Conservation (phyloP, 2,797 vertebrate species). For the Prionace glauca region DNA sequence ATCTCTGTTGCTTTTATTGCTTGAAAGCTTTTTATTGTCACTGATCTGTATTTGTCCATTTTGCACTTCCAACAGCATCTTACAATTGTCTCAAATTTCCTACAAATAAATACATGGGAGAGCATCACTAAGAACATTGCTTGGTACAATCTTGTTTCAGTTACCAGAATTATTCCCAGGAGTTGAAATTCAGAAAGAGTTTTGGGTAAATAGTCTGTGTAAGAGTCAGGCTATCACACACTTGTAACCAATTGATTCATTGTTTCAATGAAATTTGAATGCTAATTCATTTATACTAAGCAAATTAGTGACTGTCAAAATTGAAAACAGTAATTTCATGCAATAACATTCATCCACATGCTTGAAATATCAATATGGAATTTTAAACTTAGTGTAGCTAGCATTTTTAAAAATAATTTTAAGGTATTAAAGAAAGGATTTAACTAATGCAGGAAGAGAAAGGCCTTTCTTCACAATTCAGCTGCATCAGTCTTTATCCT, state of each 20-base stretch:
- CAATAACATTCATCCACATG: neutral
- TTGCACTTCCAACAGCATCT: neutral
- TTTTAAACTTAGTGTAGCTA: neutral
- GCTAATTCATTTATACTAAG: neutral
- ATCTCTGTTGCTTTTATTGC: neutral
- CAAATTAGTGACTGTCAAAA: neutral
- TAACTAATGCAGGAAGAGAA: neutral
- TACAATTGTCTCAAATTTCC: neutral
- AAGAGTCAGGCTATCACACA: neutral
- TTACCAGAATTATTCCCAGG: neutral
- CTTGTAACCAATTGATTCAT: neutral
- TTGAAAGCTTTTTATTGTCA: neutral
- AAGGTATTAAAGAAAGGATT: neutral
- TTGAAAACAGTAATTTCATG: neutral
- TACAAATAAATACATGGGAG: neutral
- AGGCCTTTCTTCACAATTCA: neutral
- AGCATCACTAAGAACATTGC: no score
- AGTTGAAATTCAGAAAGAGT: neutral
- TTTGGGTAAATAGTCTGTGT: neutral
- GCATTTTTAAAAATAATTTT: neutral
- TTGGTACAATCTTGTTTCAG: neutral
- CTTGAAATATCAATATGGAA: neutral
- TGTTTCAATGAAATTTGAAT: neutral
- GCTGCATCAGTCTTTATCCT: no score
- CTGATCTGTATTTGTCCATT: neutral